A percentile compares a stretch with the other conserved stretches of the same genome.
These are phyloP conservation scores for Volucella zonaria DNA, from an alignment of 2,888 invertebrate species.

Conservation along the genomic window DNA sequence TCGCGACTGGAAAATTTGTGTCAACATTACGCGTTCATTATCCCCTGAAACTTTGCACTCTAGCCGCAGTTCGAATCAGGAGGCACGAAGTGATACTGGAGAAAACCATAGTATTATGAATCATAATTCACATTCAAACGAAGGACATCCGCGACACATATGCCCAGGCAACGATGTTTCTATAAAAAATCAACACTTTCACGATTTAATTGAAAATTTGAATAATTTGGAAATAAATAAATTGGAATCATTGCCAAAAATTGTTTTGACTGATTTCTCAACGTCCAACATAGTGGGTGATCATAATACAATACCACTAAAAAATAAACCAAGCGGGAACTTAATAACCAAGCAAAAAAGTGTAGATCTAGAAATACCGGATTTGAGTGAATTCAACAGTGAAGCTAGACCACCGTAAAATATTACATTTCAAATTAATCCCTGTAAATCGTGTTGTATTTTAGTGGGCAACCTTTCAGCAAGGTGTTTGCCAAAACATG, in stretches of 20 bases:
- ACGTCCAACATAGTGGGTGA: slow-evolving; percentile 62
- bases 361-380: slow-evolving; percentile 53
- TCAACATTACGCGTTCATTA: slow-evolving; percentile 76
- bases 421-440: slow-evolving; percentile 16
- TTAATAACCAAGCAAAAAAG: slow-evolving; percentile 57
- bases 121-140: slow-evolving; percentile 74
- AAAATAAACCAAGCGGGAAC: slow-evolving; percentile 24
- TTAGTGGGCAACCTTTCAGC: slow-evolving; percentile 62
- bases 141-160: slow-evolving; percentile 48
- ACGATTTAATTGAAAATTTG: slow-evolving; percentile 79
- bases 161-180: slow-evolving; percentile 56
- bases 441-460: slow-evolving; percentile 9
- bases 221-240: slow-evolving; percentile 77
- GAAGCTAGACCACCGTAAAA: slow-evolving; percentile 80
- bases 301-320: slow-evolving; percentile 11
- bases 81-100: slow-evolving; percentile 33
- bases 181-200: slow-evolving; percentile 74
- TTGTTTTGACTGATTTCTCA: slow-evolving; percentile 80
- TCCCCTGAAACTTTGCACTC: slow-evolving; percentile 54
- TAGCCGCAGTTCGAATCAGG: slow-evolving; percentile 39
- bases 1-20: slow-evolving; percentile 76
- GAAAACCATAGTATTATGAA: slow-evolving; percentile 75
- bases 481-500: slow-evolving; percentile 78
- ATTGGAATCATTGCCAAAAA: slow-evolving; percentile 78
- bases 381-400: slow-evolving; percentile 74